Percentiles rank a stretch among this genome's conserved stretches.
phyloP scores from a whole-genome alignment of 2,888 invertebrate genomes.

The Andricus curvator region DNA sequence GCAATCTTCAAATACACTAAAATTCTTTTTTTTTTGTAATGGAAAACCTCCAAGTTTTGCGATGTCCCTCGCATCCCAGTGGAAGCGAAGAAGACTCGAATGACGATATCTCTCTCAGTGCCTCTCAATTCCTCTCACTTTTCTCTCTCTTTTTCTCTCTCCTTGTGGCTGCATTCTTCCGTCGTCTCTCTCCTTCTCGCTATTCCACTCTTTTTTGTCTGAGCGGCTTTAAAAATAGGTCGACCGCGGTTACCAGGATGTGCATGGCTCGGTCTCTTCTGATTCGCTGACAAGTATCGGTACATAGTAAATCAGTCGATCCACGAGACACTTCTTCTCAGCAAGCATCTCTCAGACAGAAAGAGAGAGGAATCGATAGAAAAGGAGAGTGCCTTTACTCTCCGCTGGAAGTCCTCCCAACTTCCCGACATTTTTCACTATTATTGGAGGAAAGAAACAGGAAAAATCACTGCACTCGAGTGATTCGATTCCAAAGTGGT shows the following conservation, averaged over 20 bases:
- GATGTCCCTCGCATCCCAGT: conserved; percentile 28
- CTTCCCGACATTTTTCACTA: background rate
- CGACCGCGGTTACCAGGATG: conserved; percentile 57
- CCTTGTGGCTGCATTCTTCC: conserved; percentile 48
- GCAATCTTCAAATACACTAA: too few relatives aligned
- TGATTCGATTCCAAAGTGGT: background rate
- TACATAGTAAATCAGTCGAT: conserved; percentile 6
- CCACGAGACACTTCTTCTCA: conserved; percentile 20
- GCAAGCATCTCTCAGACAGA: background rate
- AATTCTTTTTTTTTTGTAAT: conserved; percentile 6
- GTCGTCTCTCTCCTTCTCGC: conserved; percentile 49
- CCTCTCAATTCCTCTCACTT: conserved; percentile 46
- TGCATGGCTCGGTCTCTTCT: conserved; percentile 42
- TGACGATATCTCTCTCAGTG: conserved; percentile 41
- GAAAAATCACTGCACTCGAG: background rate
- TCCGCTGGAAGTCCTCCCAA: background rate
- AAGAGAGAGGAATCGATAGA: conserved; percentile 18
- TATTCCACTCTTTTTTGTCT: conserved; percentile 49
- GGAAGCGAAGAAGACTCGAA: conserved; percentile 26
- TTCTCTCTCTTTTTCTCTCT: conserved; percentile 47
- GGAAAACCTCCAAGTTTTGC: conserved; percentile 51
- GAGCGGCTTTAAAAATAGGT: conserved; percentile 56
- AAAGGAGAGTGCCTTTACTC: background rate
- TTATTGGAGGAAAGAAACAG: background rate
- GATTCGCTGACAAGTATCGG: conserved; percentile 46